Base-by-base conservation (phyloP, 1,140 invertebrate species). In the Asbolus verrucosus region DNA sequence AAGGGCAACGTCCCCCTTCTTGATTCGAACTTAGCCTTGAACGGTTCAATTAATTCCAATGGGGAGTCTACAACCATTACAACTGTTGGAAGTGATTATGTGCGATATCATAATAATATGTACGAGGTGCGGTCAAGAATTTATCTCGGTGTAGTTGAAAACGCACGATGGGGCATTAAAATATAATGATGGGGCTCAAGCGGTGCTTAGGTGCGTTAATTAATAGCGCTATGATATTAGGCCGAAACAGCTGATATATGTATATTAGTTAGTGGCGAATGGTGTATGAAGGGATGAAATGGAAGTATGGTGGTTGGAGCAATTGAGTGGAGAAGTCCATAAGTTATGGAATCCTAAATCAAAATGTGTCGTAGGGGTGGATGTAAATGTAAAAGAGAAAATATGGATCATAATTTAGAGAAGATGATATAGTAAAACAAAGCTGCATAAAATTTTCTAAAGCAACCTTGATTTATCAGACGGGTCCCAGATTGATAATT, bases 401-500 rank as follows among this genome's bases (percentile, higher is more conserved):
- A 39, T 63, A 18, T 63, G 9, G 33, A 21, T 41, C 33, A 36
- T 54, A 54, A 54, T 54, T 54, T 54, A 54, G 46, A 54, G 11
- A 54, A 41, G 21, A 43, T 65, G 38, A 65, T 33, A 46, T 66
- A 66, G 41, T 41, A 46, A 33, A 50, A 31, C 27, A 46, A 65
- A 41, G 24, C 13, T 31, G 24, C 24, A 41, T 39, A 16, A 50
- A 46, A 66, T 46, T 43, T 66, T 66, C 39, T 43, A 66, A 50
- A 43, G 21, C 33, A 39, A 41, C 31, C 61, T 66, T 66, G 38
- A 66, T 43, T 65, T 27, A 66, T 66, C 38, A 66, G 41, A 66
- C 38, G 27, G 41, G 36, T 43, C 63, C 63, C 38, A 66, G 67
- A 70, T 65, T 70, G 68, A 70, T 70, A 70, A 70, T 70, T 65